Evolutionary conservation across 2,888 invertebrate genomes (phyloP), one percentile per base, ranked within the genome.

Genomic region (Brenthis daphne): DNA sequence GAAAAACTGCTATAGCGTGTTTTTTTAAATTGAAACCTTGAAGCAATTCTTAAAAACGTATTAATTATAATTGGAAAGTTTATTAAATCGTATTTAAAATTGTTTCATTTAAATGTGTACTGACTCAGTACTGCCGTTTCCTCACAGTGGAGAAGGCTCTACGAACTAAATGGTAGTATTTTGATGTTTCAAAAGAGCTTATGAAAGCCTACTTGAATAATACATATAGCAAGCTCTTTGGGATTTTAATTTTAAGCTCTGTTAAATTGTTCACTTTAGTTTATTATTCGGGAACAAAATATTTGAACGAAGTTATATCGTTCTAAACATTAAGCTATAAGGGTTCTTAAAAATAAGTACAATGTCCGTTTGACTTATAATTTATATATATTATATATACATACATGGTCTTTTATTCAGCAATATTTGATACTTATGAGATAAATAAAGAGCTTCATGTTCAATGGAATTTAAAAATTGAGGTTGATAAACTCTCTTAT

Each of bases 141-240:
- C 47, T 63, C 53, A 20, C 20, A 37, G 57, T 2, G 20, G 16
- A 4, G 13, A 16, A 20, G 37, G 51, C 37, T 61, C 51, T 33
- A 37, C 16, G 5, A 13, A 63, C 53, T 63, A 53, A 63, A 63
- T 63, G 53, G 37, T 51, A 51, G 51, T 54, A 63, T 63, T 63
- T 63, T 63, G 63, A 54, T 53, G 43, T 63, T 63, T 63, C 63
- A 63, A 63, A 63, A 24, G 63, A 63, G 63, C 63, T 63, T 63
- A 63, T 43, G 63, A 63, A 63, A 63, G 63, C 63, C 63, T 63
- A 63, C 53, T 63, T 63, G 53, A 63, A 63, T 63, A 63, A 63
- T 53, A 63, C 63, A 63, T 63, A 63, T 63, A 51, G 43, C 53
- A 54, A 43, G 63, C 63, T 43, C 63, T 63, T 63, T 63, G 53